Conservation (phyloP, 2,797 vertebrate species). For the Chrysolophus pictus region DNA sequence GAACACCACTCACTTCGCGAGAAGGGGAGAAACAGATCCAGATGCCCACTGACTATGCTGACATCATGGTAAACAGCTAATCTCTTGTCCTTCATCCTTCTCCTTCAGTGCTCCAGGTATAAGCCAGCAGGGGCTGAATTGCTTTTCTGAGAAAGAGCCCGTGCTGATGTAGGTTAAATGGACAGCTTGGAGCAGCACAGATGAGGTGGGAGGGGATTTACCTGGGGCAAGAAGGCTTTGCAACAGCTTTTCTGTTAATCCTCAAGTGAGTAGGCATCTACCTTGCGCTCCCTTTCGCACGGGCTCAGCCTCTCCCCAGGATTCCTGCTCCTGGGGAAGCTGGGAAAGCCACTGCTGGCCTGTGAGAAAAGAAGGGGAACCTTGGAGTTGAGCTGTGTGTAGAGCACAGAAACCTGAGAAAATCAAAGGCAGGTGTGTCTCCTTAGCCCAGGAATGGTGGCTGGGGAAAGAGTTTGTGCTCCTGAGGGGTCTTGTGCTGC, state of each 20-base stretch:
- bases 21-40: slow-evolving; percentile 89
- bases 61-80: slow-evolving; percentile 84
- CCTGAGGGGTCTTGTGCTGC: background rate
- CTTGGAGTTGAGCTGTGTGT: background rate
- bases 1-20: slow-evolving; percentile 71
- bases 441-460: background rate
- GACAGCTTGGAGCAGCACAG: background rate
- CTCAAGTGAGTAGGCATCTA: background rate
- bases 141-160: background rate
- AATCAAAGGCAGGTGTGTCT: background rate
- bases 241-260: slow-evolving; percentile 23
- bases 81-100: background rate
- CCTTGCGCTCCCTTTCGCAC: background rate
- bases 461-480: background rate
- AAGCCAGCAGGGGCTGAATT: background rate
- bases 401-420: background rate
- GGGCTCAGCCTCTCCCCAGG: background rate
- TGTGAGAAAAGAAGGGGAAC: background rate
- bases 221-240: background rate
- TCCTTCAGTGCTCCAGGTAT: background rate
- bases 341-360: background rate
- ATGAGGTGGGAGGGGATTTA: background rate
- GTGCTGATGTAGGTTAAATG: background rate
- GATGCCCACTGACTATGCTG: slow-evolving; percentile 95
- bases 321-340: background rate